A percentile compares a stretch with the other conserved stretches of the same genome.
Evolutionary conservation across 2,888 invertebrate genomes (phyloP).

Genomic region (Trichogramma evanescens): DNA sequence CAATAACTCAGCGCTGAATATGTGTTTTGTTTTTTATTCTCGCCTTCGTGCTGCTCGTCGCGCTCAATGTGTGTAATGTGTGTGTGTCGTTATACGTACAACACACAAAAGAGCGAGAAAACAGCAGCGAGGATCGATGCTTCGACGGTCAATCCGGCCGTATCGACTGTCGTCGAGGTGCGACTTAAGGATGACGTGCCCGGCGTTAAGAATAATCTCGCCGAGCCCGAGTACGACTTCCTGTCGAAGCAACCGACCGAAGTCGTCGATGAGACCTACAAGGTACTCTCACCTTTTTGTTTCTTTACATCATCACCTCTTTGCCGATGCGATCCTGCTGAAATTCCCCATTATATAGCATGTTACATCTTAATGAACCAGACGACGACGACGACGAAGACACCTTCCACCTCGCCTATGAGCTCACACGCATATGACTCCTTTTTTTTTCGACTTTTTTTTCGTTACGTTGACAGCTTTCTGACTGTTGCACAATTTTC

Average conservation of each 20-base stretch:
- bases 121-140: constrained; percentile 25
- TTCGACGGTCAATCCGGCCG: constrained; percentile 39
- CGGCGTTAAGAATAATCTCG: constrained; percentile 63
- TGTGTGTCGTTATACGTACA: too few relatives aligned
- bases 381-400: too few relatives aligned
- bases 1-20: too few relatives aligned
- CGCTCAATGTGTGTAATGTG: neutral
- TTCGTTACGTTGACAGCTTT: too few relatives aligned
- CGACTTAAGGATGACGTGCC: constrained; percentile 39
- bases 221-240: constrained; percentile 78
- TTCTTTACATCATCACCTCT: neutral
- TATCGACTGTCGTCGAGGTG: constrained; percentile 56
- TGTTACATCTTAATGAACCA: too few relatives aligned
- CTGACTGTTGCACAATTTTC: too few relatives aligned
- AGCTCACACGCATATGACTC: too few relatives aligned
- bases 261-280: constrained; percentile 78
- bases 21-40: too few relatives aligned
- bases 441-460: too few relatives aligned
- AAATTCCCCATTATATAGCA: too few relatives aligned
- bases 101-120: constrained; percentile 1
- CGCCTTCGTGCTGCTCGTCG: neutral
- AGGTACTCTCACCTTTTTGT: constrained; percentile 48
- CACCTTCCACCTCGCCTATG: too few relatives aligned
- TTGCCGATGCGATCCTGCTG: too few relatives aligned
- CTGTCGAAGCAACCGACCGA: constrained; percentile 78